Evolutionary conservation across 2,888 invertebrate species (phyloP), one percentile per base, ranked within the genome.

Genomic region (Epinotia demarniana): DNA sequence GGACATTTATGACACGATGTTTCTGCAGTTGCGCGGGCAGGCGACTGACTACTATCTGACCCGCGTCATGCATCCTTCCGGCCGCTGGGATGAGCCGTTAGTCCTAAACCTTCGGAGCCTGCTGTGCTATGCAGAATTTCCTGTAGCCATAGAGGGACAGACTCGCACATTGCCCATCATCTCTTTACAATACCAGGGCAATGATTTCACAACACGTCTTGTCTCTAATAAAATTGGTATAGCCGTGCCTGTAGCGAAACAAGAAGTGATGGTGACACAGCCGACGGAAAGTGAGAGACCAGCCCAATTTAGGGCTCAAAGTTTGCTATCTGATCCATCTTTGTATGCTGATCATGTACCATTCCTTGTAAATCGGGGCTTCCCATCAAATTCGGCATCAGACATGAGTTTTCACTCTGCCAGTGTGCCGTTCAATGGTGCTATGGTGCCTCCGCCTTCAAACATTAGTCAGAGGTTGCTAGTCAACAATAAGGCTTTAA

Each of bases 21-120:
- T 94, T 78, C 80, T 90, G 64, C 86, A 94, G 60, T 84, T 96
- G 78, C 94, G 94, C 70, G 95, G 95, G 1, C 95, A 96, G 84
- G 96, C 96, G 3, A 87, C 91, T 8, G 95, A 95, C 63, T 96
- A 95, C 81, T 94, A 95, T 77, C 86, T 96, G 72, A 94, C 95
- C 23, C 92, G 95, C 76, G 91, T 96, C 9, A 90, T 95, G 78
- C 94, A 94, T 78, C 85, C 91, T 3, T 90, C 91, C 13, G 94
- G 94, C 13, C 85, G 88, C 77, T 96, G 96, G 96, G 94, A 95
- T 9, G 90, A 91, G 18, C 88, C 92, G 23, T 86, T 93, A 2
- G 78, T 92, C 72, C 79, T 89, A 49, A 91, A 91, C 81, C 85
- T 94, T 8, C 92, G 92, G 79, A 90, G 89, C 78, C 79, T 92